Evolutionary conservation across 2,113 vertebrate species (phyloP).

Genomic region (Pyrgilauda ruficollis): DNA sequence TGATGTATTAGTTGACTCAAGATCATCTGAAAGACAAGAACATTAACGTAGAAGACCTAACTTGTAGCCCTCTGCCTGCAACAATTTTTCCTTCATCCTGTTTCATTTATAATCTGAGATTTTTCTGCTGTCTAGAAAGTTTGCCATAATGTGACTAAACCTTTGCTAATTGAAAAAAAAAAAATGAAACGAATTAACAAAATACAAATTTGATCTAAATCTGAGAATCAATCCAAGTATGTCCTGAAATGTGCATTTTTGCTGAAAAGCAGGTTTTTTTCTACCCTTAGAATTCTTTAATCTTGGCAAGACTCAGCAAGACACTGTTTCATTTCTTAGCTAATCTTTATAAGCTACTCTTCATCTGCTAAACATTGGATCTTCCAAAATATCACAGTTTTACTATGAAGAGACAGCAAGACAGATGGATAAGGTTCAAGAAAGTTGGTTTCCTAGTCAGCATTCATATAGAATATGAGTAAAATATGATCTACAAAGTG

Average conservation of each 20-base stretch:
- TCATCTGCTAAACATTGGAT: neutral
- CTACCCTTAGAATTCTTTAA: neutral
- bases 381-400: conserved; percentile 44
- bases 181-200: conserved; percentile 40
- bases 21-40: neutral
- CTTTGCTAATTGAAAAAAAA: conserved; percentile 39
- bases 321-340: neutral
- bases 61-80: neutral
- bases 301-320: neutral
- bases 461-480: neutral
- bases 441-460: conserved; percentile 24
- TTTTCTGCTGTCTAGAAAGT: conserved; percentile 14
- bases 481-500: neutral
- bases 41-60: neutral
- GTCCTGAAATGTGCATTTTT: neutral
- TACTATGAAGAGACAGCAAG: neutral
- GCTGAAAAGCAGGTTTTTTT: conserved; percentile 3
- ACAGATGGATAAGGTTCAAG: neutral
- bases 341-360: neutral
- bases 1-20: neutral
- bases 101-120: neutral
- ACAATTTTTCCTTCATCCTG: neutral
- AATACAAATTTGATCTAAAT: neutral
- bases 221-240: conserved; percentile 1
- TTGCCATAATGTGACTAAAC: conserved; percentile 16